phyloP scores from a whole-genome alignment of 1,140 invertebrate genomes.

The Drosophila kanapiae region DNA sequence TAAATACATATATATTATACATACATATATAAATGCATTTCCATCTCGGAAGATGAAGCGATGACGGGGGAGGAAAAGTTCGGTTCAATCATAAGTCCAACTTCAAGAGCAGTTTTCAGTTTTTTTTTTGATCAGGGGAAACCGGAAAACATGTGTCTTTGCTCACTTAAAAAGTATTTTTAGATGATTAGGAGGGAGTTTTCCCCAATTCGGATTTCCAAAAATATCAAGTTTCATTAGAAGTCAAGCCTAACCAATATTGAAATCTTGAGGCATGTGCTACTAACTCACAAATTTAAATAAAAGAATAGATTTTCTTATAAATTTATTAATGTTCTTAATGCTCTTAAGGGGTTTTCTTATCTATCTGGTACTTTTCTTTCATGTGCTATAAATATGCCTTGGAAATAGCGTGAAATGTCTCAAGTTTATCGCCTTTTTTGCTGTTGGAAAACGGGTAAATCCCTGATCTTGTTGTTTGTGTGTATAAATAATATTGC shows the following conservation, averaged over 20 bases:
- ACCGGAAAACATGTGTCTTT: neutral
- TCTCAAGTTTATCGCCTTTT: conserved; percentile 1
- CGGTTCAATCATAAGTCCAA: neutral
- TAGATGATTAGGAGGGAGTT: neutral
- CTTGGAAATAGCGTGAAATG: neutral
- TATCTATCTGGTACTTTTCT: neutral
- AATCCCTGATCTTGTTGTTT: conserved; percentile 20
- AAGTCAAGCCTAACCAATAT: no score
- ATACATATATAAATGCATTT: neutral
- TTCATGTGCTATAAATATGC: neutral
- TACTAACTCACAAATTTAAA: no score
- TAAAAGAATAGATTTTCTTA: neutral
- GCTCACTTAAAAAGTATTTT: conserved; percentile 15
- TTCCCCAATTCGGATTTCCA: neutral
- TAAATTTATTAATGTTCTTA: no score
- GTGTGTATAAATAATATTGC: conserved; percentile 28
- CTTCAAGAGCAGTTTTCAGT: neutral
- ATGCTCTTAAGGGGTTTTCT: neutral
- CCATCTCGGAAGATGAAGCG: neutral
- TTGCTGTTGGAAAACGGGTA: neutral
- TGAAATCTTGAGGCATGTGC: neutral
- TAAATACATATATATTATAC: conserved; percentile 2
- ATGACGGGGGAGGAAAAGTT: neutral
- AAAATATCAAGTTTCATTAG: conserved; percentile 4
- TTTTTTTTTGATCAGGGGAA: neutral